phyloP scores from a whole-genome alignment of 92 coral and sea anemone species.

The Chrysogorgia sp. region DNA sequence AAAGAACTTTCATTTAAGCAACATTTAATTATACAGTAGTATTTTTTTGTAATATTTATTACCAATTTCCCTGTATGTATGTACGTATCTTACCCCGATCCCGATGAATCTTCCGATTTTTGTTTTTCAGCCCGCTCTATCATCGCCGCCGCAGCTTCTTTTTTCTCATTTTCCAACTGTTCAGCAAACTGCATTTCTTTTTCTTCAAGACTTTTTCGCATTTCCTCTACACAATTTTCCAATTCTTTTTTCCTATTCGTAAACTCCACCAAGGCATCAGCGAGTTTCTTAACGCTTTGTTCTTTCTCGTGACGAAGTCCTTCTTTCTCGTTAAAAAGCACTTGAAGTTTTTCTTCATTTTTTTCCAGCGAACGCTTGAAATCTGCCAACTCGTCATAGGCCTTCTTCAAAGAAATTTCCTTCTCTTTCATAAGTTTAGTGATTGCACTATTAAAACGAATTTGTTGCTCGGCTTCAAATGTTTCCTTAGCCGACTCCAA shows the following conservation, averaged over 20 bases:
- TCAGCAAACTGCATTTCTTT: slow-evolving; percentile 67
- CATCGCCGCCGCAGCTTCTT: slow-evolving; percentile 66
- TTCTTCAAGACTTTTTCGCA: slow-evolving; percentile 53
- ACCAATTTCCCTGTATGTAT: too few species aligned
- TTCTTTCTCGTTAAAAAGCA: slow-evolving; percentile 66
- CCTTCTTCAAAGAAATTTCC: slow-evolving; percentile 71
- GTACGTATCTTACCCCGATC: slow-evolving; percentile 20
- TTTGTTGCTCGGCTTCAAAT: slow-evolving; percentile 91
- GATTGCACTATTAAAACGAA: slow-evolving; percentile 84
- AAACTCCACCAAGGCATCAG: slow-evolving; percentile 63
- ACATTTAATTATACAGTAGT: too few species aligned
- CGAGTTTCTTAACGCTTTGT: slow-evolving; percentile 39
- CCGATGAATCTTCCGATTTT: slow-evolving; percentile 79
- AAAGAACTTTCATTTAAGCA: too few species aligned
- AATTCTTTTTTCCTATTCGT: slow-evolving; percentile 32
- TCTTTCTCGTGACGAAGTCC: slow-evolving; percentile 55
- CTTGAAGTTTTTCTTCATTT: slow-evolving; percentile 57
- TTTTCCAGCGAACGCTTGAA: slow-evolving; percentile 51
- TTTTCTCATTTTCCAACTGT: slow-evolving; percentile 72
- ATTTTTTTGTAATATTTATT: too few species aligned
- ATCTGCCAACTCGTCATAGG: slow-evolving; percentile 67
- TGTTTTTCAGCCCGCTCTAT: slow-evolving; percentile 80
- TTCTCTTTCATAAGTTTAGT: slow-evolving; percentile 81
- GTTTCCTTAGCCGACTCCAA: slow-evolving; percentile 47
- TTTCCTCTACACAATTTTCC: slow-evolving; percentile 64